These are phyloP conservation scores for Ammodytes dubius DNA, from an alignment of 2,113 vertebrate species.

Conservation along the genomic window DNA sequence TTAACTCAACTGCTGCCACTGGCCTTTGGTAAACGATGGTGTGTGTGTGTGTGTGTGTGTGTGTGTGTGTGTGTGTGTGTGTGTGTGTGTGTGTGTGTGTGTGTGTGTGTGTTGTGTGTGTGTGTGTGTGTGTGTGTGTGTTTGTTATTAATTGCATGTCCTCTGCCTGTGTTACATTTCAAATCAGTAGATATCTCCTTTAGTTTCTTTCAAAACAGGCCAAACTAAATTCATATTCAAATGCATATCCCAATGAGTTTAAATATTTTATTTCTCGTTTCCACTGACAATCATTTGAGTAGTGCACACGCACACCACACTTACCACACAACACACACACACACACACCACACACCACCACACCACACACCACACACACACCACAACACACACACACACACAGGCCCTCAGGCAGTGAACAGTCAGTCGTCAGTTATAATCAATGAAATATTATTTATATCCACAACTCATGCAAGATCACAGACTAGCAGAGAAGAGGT, in stretches of 20 bases:
- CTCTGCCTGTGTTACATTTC: not conserved
- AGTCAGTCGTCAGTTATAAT: conserved; percentile 25
- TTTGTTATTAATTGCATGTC: conserved; percentile 4
- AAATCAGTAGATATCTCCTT: conserved; percentile 1
- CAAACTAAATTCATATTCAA: conserved; percentile 8
- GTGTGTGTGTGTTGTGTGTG: too few relatives aligned
- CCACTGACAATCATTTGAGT: not conserved
- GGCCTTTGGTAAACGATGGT: conserved; percentile 29
- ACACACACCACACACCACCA: too few relatives aligned
- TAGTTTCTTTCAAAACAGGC: conserved; percentile 15
- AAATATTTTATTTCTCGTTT: conserved; percentile 44
- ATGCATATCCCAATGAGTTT: conserved; percentile 11
- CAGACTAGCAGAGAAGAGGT: conserved; percentile 4
- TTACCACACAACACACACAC: too few relatives aligned
- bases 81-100: not conserved
- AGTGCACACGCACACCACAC: too few relatives aligned
- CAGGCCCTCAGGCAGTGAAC: conserved; percentile 2
- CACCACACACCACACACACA: too few relatives aligned
- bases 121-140: too few relatives aligned
- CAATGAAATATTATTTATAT: conserved; percentile 32
- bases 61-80: too few relatives aligned
- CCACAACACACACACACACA: too few relatives aligned
- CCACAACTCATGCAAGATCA: conserved; percentile 15
- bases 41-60: not conserved
- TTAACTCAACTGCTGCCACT: conserved; percentile 49